Evolutionary conservation across 2,888 invertebrate species (phyloP).

Genomic region (Watsonalla binaria): DNA sequence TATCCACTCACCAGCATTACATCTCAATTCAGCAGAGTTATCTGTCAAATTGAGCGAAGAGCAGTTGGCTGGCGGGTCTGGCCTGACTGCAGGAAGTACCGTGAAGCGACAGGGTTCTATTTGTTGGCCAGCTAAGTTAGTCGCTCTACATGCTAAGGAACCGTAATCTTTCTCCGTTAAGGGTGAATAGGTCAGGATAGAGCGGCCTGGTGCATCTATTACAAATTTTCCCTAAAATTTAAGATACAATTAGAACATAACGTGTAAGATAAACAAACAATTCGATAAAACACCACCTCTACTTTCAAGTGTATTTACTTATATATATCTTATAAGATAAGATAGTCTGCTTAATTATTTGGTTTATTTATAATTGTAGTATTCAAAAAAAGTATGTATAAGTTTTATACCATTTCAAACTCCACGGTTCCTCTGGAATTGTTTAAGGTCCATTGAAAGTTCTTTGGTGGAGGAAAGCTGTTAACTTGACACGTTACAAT

Average conservation of each 20-base stretch:
- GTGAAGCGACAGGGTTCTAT: conserved; percentile 86
- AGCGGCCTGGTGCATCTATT: conserved; percentile 74
- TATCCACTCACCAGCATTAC: conserved; percentile 72
- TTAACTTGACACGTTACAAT: conserved; percentile 90
- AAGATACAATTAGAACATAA: too few relatives aligned
- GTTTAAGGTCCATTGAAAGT: conserved; percentile 93
- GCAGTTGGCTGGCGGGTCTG: conserved; percentile 88
- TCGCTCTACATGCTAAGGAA: conserved; percentile 85
- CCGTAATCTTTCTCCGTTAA: conserved; percentile 87
- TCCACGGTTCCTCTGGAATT: conserved; percentile 90
- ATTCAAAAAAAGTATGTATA: background rate
- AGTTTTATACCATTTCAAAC: conserved; percentile 69
- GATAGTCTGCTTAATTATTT: too few relatives aligned
- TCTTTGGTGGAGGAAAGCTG: conserved; percentile 89
- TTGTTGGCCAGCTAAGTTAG: conserved; percentile 85
- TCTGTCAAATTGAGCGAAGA: conserved; percentile 87
- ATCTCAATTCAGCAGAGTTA: conserved; percentile 85
- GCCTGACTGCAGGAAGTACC: conserved; percentile 86
- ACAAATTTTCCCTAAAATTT: conserved; percentile 73
- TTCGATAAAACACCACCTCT: too few relatives aligned
- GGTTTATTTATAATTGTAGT: too few relatives aligned
- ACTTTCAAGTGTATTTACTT: too few relatives aligned
- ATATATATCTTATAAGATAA: too few relatives aligned
- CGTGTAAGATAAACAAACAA: too few relatives aligned
- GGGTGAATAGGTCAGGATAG: conserved; percentile 87